phyloP scores from a whole-genome alignment of 2,888 invertebrate genomes.

The Agonopterix heracliana region DNA sequence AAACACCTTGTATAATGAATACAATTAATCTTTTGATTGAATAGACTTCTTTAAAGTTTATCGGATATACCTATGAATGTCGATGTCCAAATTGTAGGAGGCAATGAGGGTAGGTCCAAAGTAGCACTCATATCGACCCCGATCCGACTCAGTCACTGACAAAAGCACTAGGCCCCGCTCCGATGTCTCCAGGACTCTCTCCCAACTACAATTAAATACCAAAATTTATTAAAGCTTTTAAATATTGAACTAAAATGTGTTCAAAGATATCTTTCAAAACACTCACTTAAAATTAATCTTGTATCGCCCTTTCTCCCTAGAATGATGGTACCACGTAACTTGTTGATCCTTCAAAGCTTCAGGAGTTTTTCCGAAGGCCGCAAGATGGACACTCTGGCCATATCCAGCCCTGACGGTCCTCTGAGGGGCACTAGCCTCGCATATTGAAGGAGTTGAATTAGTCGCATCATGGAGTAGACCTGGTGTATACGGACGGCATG shows the following conservation, averaged over 20 bases:
- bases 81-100: slow-evolving; percentile 77
- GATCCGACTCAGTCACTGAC: slow-evolving; percentile 75
- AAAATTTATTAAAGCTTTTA: not conserved
- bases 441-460: slow-evolving; percentile 76
- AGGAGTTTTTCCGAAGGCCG: slow-evolving; percentile 71
- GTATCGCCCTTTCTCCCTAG: slow-evolving; percentile 71
- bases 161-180: slow-evolving; percentile 77
- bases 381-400: slow-evolving; percentile 78
- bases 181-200: slow-evolving; percentile 76
- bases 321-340: slow-evolving; percentile 72
- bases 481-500: slow-evolving; percentile 75
- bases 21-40: too few relatives aligned
- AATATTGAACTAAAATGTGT: not conserved
- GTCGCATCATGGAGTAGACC: slow-evolving; percentile 77
- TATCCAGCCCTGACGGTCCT: slow-evolving; percentile 77
- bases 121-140: slow-evolving; percentile 77
- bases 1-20: too few relatives aligned
- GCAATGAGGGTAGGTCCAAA: slow-evolving; percentile 74
- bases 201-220: slow-evolving; percentile 50
- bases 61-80: slow-evolving; percentile 62
- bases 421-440: slow-evolving; percentile 73
- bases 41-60: too few relatives aligned
- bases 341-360: slow-evolving; percentile 64
- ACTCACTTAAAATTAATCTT: slow-evolving; percentile 75
- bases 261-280: not conserved